Evolutionary conservation across 2,113 vertebrate genomes (phyloP).

Genomic region (Gymnarchus niloticus): DNA sequence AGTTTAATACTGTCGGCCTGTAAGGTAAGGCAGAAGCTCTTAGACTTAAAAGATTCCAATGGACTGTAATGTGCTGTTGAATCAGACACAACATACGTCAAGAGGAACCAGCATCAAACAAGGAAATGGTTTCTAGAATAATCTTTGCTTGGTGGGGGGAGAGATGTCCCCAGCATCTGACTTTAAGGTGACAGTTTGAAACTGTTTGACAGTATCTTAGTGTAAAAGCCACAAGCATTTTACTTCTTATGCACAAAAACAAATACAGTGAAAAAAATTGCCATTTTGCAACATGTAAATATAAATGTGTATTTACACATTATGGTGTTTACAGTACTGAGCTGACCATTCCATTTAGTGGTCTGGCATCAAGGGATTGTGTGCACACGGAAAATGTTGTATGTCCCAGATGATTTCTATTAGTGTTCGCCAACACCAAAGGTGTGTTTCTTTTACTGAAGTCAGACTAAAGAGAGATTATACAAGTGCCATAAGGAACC

Average conservation of each 20-base stretch:
- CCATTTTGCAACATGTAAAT: background rate
- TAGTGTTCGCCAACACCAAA: background rate
- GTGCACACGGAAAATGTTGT: background rate
- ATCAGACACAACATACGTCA: slow-evolving; percentile 48
- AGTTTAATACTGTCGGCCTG: background rate
- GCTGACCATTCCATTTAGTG: background rate
- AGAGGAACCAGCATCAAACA: slow-evolving; percentile 47
- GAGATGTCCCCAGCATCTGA: background rate
- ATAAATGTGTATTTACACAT: slow-evolving; percentile 14
- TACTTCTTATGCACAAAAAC: slow-evolving; percentile 3
- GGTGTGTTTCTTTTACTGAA: background rate
- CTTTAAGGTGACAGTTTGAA: background rate
- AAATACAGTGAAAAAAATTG: background rate
- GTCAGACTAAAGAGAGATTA: background rate
- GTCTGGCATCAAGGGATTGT: background rate
- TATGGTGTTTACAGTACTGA: background rate
- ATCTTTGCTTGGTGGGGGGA: background rate
- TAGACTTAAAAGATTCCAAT: slow-evolving; percentile 33
- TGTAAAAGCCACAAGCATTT: background rate
- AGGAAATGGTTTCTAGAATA: slow-evolving; percentile 37
- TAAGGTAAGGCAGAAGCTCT: slow-evolving; percentile 30
- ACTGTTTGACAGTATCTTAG: background rate
- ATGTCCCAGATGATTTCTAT: background rate
- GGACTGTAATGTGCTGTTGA: slow-evolving; percentile 24
- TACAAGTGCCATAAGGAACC: background rate